Percentiles rank a stretch among this genome's conserved stretches.
phyloP scores from a whole-genome alignment of 2,113 vertebrate species.

The Sebastes fasciatus region DNA sequence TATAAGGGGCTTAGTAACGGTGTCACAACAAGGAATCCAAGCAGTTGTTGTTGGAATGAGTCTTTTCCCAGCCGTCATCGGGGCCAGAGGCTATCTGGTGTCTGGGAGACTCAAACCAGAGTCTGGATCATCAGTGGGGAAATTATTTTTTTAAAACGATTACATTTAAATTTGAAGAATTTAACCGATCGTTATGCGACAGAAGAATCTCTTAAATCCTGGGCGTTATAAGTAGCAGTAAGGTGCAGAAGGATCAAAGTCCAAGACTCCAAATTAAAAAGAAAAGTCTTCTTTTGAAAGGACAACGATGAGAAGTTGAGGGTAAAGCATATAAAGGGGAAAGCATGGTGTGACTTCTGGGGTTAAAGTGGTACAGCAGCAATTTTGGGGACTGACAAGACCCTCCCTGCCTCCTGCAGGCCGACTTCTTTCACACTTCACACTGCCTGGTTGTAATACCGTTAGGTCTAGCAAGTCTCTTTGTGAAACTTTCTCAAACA shows the following conservation, averaged over 20 bases:
- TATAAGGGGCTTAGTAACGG: conserved; percentile 53
- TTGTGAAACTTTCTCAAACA: neutral
- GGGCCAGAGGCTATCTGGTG: conserved; percentile 5
- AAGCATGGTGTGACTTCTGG: neutral
- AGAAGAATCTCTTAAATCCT: neutral
- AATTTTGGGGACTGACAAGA: neutral
- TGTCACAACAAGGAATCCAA: conserved; percentile 85
- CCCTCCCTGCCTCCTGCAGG: neutral
- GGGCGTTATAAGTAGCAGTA: neutral
- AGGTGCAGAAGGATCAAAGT: neutral
- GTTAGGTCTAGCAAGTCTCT: neutral
- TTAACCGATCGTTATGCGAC: neutral
- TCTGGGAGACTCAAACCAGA: neutral
- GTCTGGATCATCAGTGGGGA: neutral
- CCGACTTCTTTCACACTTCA: neutral
- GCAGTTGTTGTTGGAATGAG: conserved; percentile 70
- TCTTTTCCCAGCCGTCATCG: conserved; percentile 15
- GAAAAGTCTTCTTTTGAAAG: too few relatives aligned
- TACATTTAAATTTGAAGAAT: conserved; percentile 1
- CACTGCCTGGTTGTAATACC: neutral
- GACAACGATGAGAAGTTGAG: too few relatives aligned
- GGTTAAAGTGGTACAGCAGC: neutral
- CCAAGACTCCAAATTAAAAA: neutral
- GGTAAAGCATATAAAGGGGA: neutral
- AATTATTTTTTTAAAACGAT: neutral